These are phyloP conservation scores for Acinonyx jubatus DNA, from an alignment of 2,113 vertebrate genomes.

Conservation along the genomic window DNA sequence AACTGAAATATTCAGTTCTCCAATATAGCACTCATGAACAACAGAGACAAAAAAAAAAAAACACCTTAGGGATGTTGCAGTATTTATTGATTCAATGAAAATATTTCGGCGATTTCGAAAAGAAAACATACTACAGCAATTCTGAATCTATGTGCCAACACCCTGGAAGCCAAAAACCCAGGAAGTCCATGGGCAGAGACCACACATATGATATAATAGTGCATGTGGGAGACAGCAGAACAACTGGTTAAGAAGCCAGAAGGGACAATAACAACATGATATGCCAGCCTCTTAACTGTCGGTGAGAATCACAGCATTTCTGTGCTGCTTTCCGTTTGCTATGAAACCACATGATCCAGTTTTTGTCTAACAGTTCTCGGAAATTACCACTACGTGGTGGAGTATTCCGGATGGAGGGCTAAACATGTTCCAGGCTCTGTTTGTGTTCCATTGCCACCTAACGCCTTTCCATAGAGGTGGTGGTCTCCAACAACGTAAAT, in stretches of 20 bases:
- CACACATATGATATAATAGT: not conserved
- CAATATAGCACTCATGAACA: not conserved
- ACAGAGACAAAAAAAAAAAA: not conserved
- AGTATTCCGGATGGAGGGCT: not conserved
- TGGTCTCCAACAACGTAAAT: not conserved
- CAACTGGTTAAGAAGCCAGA: constrained; percentile 41
- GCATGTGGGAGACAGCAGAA: not conserved
- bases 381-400: not conserved
- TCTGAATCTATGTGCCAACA: constrained; percentile 44
- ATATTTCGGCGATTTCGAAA: not conserved
- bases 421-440: not conserved
- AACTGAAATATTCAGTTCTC: not conserved
- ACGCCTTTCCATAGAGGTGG: not conserved
- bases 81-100: not conserved
- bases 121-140: constrained; percentile 10
- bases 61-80: not conserved
- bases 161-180: not conserved
- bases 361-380: not conserved
- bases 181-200: not conserved
- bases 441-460: not conserved
- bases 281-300: constrained; percentile 12
- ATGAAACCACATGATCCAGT: not conserved
- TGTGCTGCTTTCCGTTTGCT: constrained; percentile 44
- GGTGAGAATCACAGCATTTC: constrained; percentile 17
- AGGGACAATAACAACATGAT: not conserved